phyloP scores from a whole-genome alignment of 2,797 vertebrate genomes.

The Neomorphus geoffroyi region DNA sequence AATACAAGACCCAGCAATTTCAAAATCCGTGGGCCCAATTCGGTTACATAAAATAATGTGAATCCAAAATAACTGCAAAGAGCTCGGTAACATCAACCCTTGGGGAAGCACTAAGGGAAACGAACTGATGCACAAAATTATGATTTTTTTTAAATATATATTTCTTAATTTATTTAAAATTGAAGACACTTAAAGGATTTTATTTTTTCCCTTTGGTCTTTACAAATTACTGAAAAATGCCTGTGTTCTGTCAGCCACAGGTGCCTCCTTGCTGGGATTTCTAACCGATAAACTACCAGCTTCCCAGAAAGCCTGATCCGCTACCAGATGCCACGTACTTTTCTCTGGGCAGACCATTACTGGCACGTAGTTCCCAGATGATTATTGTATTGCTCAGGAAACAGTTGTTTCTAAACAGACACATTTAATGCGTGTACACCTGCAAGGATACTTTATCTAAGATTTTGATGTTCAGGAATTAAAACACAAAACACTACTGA shows the following conservation, averaged over 20 bases:
- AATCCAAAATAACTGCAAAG: not conserved
- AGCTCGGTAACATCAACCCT: not conserved
- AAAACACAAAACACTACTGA: not conserved
- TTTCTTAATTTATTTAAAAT: not conserved
- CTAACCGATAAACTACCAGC: not conserved
- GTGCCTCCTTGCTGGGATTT: not conserved
- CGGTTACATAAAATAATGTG: fast-evolving
- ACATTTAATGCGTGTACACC: fast-evolving
- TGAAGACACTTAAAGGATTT: not conserved
- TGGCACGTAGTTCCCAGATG: not conserved
- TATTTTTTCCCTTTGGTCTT: not conserved
- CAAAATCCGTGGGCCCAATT: not conserved
- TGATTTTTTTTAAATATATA: not conserved
- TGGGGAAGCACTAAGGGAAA: not conserved
- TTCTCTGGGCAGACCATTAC: not conserved
- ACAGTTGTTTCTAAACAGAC: not conserved
- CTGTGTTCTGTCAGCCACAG: not conserved
- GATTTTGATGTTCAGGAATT: not conserved
- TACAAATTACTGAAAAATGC: not conserved
- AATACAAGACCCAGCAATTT: not conserved
- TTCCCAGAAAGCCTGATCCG: not conserved
- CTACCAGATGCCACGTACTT: not conserved
- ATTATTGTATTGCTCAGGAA: not conserved
- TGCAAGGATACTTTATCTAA: not conserved
- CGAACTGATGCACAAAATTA: not conserved